Percentiles rank a stretch among this genome's conserved stretches.
phyloP scores from a whole-genome alignment of 2,888 invertebrate species.

The Baronia brevicornis region DNA sequence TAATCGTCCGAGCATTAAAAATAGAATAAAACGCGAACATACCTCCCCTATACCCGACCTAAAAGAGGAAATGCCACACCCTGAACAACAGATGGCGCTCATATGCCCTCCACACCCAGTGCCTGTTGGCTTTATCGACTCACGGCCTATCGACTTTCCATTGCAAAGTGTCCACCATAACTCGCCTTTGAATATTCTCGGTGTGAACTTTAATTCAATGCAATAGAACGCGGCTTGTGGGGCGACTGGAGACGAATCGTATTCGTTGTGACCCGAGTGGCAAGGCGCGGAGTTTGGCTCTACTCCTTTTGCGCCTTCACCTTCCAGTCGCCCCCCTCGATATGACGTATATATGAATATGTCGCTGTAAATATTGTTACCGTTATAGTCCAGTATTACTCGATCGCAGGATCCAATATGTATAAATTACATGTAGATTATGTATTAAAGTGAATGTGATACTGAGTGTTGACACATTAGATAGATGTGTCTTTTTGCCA shows the following conservation, averaged over 20 bases:
- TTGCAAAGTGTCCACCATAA: constrained; percentile 77
- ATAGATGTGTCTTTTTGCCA: constrained; percentile 38
- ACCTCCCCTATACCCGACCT: constrained; percentile 77
- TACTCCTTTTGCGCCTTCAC: constrained; percentile 22
- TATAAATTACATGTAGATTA: constrained; percentile 12
- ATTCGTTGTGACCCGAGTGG: constrained; percentile 63
- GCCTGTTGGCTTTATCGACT: constrained; percentile 82
- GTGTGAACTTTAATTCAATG: constrained; percentile 85
- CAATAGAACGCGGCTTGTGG: constrained; percentile 75
- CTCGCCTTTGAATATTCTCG: constrained; percentile 81
- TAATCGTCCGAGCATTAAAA: constrained; percentile 85
- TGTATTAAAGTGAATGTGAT: constrained; percentile 19
- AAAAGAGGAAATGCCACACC: constrained; percentile 50
- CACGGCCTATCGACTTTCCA: constrained; percentile 81
- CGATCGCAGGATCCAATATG: constrained; percentile 15
- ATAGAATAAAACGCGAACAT: constrained; percentile 82
- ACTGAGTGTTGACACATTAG: constrained; percentile 17
- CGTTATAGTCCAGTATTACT: constrained; percentile 28
- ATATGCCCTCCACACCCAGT: constrained; percentile 80
- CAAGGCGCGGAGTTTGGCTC: constrained; percentile 29
- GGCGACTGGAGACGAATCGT: constrained; percentile 38
- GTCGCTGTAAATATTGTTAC: constrained; percentile 39
- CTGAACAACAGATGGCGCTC: constrained; percentile 66
- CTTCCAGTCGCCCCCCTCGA: constrained; percentile 23
- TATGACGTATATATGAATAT: constrained; percentile 40